Evolutionary conservation across 2,888 invertebrate species (phyloP), one percentile per base, ranked within the genome.

Genomic region (Eugnorisma glareosa): DNA sequence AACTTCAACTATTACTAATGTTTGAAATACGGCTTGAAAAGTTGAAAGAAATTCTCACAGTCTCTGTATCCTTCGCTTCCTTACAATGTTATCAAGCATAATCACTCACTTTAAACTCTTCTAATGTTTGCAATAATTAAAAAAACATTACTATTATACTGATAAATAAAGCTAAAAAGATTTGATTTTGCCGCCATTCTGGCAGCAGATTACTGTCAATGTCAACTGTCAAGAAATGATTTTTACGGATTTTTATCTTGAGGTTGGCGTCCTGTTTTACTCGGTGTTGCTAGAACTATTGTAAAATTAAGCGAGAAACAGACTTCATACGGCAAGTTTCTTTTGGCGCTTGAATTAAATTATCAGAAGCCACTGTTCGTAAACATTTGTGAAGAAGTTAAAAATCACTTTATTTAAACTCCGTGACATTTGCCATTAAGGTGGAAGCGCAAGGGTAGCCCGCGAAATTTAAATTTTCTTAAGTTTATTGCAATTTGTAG

Each of bases 111-210:
- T 40, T 21, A 18, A 59, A 37, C 18, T 18, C 13, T 37, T 54
- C 0, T n/a, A n/a, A 6, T 40, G 24, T 45, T 45, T 31, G 66
- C 11, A 63, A 13, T 31, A 13, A 43, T 48, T 24, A 31, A 15
- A 59, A 35, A 51, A 77, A 66, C 51, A 70, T 31, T 54, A 18
- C n/a, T 28, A 40, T 7, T 8, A 48, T 13, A 43, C 11, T 45
- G 1, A 2, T 48, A 45, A 15, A 8, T 45, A 35, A 7, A 43
- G 24, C 15, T 18, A 1, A 77, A 51, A 51, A 18, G 2, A 64
- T 85, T 68, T 51, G 67, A 81, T 75, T 84, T 78, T 81, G 40
- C 72, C 83, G 85, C 85, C 70, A 63, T 37, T 21, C 24, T n/a
- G n/a, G n/a, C n/a, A n/a, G n/a, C n/a, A n/a, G n/a, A n/a, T n/a